phyloP scores from a whole-genome alignment of 2,113 vertebrate species.

The Hemichromis elongatus region DNA sequence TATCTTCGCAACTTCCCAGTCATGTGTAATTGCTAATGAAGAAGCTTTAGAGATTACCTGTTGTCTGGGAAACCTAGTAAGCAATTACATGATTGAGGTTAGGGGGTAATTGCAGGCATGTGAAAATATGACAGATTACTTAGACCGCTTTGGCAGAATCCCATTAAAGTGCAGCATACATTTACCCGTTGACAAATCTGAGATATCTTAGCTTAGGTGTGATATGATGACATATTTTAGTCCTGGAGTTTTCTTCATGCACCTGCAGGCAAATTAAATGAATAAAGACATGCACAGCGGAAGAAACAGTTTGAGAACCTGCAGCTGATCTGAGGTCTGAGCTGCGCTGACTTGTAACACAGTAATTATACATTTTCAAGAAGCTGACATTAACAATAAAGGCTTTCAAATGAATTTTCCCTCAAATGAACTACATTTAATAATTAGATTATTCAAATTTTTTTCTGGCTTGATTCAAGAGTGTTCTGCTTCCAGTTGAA shows the following conservation, averaged over 20 bases:
- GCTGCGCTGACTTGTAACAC: not conserved
- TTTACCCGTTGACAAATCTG: conserved; percentile 7
- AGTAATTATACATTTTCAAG: not conserved
- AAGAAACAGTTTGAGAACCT: not conserved
- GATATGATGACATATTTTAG: not conserved
- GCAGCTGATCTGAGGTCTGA: not conserved
- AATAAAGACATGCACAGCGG: not conserved
- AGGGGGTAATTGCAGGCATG: conserved; percentile 47
- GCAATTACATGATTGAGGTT: conserved; percentile 49
- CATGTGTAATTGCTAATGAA: conserved; percentile 24
- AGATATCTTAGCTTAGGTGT: not conserved
- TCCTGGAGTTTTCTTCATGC: not conserved
- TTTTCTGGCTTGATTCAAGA: not conserved
- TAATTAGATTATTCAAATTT: fast-evolving
- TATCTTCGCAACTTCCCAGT: not conserved
- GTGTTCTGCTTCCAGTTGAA: not conserved
- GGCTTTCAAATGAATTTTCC: not conserved
- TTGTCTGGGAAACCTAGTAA: not conserved
- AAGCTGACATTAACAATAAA: not conserved
- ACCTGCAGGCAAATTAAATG: not conserved
- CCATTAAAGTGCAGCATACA: conserved; percentile 23
- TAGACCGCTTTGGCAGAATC: not conserved
- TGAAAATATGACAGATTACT: conserved; percentile 16
- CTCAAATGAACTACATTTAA: not conserved
- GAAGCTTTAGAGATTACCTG: not conserved